phyloP scores from a whole-genome alignment of 2,797 vertebrate species.

The Lacerta agilis region DNA sequence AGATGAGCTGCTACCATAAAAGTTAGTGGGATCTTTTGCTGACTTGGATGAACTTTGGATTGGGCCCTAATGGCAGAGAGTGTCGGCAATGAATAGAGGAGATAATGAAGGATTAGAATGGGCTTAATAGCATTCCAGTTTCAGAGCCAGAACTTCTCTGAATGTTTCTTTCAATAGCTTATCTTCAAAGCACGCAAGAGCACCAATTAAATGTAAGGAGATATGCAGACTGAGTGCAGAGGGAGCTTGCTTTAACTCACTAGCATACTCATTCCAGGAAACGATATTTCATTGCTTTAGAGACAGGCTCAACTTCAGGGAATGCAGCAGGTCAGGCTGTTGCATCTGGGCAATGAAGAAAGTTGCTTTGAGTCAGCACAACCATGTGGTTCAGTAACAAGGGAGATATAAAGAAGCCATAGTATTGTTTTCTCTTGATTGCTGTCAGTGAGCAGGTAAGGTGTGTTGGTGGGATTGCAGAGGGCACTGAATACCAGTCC shows the following conservation, averaged over 20 bases:
- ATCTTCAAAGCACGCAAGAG: constrained; percentile 23
- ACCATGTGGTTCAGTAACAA: background rate
- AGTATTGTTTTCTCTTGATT: background rate
- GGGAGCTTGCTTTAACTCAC: constrained; percentile 13
- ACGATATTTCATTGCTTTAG: constrained; percentile 1
- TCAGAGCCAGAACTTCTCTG: constrained; percentile 25
- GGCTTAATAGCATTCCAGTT: constrained; percentile 31
- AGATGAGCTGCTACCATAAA: background rate
- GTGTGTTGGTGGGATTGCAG: background rate
- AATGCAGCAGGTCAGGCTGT: background rate
- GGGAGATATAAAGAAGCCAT: background rate
- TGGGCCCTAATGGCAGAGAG: constrained; percentile 20
- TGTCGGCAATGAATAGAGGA: constrained; percentile 21
- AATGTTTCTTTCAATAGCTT: constrained; percentile 32
- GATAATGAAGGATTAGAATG: constrained; percentile 27
- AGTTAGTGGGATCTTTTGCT: constrained; percentile 5
- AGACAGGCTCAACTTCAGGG: background rate
- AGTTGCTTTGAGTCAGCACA: background rate
- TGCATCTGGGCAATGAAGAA: background rate
- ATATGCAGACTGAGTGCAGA: constrained; percentile 10
- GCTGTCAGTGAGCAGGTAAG: background rate
- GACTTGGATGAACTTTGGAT: constrained; percentile 7
- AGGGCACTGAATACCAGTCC: background rate
- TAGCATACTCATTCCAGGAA: constrained; percentile 1
- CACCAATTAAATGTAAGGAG: constrained; percentile 24